Evolutionary conservation across 2,113 vertebrate genomes (phyloP), one percentile per base, ranked within the genome.

Genomic region (Oncorhynchus nerka): DNA sequence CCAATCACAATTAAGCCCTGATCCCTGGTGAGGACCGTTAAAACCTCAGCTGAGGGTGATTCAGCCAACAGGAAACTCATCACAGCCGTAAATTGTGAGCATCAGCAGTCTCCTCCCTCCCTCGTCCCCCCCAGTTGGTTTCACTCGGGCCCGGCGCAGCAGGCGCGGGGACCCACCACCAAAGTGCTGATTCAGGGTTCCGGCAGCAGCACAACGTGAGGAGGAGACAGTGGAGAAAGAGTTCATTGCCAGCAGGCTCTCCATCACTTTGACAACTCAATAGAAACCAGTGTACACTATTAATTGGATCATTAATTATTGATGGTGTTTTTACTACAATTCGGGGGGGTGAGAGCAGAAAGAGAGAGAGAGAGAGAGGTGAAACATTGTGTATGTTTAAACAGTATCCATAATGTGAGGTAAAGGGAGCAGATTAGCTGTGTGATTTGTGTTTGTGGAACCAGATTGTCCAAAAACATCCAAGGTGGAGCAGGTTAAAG

Each of bases 301-400:
- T 94, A 95, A 96, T 94, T 94, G 93, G 90, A 90, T 93, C 93
- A 94, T 94, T 95, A 95, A 94, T 95, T 96, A 95, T 89, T 94
- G 92, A 93, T 90, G 85, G 91, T 87, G 66, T 85, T 88, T 94
- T 94, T 89, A 93, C 89, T 91, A 93, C 86, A 84, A 86, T 90
- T 87, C 65, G 26, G 86, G 81, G 79, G 72, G 72, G 55, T 19
- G 67, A 55, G 51, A 61, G 59, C 26, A 45, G 24, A 61, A 48
- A 62, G 30, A 32, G 2, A 13, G 82, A 82, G 80, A 87, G 80
- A 86, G 81, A 74, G 76, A 74, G 48, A 78, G 73, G 71, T 77
- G 85, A 83, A 83, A 89, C 78, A 73, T 34, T 79, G 80, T 85
- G 81, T 82, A 68, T 77, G 73, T 86, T 92, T 85, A 84, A 87